Conservation (phyloP, 2,888 invertebrate species). For the Spilarctia lutea region DNA sequence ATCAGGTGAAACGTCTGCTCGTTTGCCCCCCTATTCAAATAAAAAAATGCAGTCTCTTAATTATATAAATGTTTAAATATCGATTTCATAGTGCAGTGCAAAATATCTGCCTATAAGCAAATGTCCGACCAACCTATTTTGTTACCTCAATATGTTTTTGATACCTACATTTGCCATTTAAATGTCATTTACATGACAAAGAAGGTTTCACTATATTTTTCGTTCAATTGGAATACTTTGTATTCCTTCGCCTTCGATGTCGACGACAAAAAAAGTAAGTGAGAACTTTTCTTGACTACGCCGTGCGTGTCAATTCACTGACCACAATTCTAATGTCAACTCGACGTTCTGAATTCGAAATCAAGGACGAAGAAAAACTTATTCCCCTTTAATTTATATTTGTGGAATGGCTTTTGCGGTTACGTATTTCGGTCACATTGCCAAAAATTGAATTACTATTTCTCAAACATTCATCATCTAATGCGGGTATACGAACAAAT, state of each 20-base stretch:
- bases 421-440: slow-evolving; percentile 7
- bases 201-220: slow-evolving; percentile 17
- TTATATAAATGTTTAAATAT: too few relatives aligned
- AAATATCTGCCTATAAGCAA: neutral
- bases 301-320: slow-evolving; percentile 37
- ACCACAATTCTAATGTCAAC: slow-evolving; percentile 30
- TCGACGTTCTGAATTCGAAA: slow-evolving; percentile 19
- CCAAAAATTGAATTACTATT: slow-evolving; percentile 9
- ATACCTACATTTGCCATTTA: slow-evolving; percentile 20
- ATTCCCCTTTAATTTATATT: slow-evolving; percentile 3
- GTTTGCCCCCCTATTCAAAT: too few relatives aligned
- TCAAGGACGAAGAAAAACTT: neutral
- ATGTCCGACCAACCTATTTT: too few relatives aligned
- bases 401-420: slow-evolving; percentile 1
- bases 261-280: slow-evolving; percentile 23
- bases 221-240: slow-evolving; percentile 21
- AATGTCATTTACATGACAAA: slow-evolving; percentile 42
- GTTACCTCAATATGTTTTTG: slow-evolving; percentile 28
- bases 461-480: slow-evolving; percentile 9
- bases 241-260: slow-evolving; percentile 23
- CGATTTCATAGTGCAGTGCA: neutral
- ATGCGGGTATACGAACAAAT: neutral
- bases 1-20: too few relatives aligned
- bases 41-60: too few relatives aligned
- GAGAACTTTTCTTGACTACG: slow-evolving; percentile 17